Base-by-base conservation (phyloP, 2,797 vertebrate genomes). In the Euthynnus affinis region DNA sequence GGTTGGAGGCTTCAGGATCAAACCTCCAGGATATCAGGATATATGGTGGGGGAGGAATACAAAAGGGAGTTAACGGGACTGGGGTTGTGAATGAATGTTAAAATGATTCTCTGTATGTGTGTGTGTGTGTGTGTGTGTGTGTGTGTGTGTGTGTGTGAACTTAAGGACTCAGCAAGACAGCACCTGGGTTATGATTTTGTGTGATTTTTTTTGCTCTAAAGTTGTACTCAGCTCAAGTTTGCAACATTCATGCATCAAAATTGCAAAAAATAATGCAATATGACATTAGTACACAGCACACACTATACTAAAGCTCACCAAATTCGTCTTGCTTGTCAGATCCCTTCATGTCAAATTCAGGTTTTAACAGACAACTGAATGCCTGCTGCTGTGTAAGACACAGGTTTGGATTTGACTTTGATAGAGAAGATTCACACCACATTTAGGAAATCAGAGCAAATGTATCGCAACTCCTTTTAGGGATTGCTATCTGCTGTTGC, bases 1-100 rank as follows among this genome's bases (percentile, higher is more conserved):
- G 62, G 49, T 66, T 58, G 25, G 61, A 64, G 56, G 52, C 70
- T 69, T 68, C 51, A 68, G 40, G 57, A 80, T 78, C 60, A 81
- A 70, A 66, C 29, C 60, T 48, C 57, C 20, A 75, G 67, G 75
- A 69, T 74, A 51, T 23, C 29, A 76, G 46, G 58, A 71, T 68
- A 27, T 27, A 67, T 34, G 15, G 52, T 46, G 18, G 53, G 64
- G 67, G 42, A 3, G 13, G 32, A 81, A 68, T 69, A 53, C 52
- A 67, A 22, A 65, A 22, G 70, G 20, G 65, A 52, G 13, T 70
- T 84, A 78, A 82, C 74, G 37, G 55, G 17, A 34, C 58, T 42
- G 18, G 9, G 23, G 13, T 37, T 82, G 74, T 74, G 59, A 76
- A 84, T 82, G 23, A 76, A 79, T 70, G 53, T 75, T 71, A 59